These are phyloP conservation scores for Samia ricini DNA, from an alignment of 1,140 invertebrate genomes.

Conservation along the genomic window DNA sequence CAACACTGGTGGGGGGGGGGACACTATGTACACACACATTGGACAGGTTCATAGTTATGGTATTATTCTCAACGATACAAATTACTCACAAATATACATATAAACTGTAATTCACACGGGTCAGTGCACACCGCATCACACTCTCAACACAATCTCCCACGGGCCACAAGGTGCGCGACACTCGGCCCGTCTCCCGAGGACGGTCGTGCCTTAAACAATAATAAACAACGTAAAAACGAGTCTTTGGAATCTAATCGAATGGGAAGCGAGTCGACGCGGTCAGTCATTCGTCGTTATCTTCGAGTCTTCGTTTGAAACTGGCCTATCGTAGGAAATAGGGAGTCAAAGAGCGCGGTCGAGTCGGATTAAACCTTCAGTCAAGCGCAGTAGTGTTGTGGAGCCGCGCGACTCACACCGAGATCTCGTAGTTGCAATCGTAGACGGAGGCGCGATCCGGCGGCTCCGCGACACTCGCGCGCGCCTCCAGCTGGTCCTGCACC, in stretches of 20 bases:
- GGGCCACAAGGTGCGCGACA: background rate
- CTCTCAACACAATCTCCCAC: background rate
- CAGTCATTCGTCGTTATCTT: background rate
- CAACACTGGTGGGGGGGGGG: constrained; percentile 63
- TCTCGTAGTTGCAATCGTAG: constrained; percentile 98
- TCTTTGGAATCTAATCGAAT: constrained; percentile 26
- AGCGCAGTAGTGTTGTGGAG: background rate
- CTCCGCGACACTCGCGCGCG: constrained; percentile 76
- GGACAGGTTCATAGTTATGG: constrained; percentile 6
- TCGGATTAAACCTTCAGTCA: background rate
- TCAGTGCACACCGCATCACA: background rate
- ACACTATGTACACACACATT: background rate
- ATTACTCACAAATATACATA: constrained; percentile 68
- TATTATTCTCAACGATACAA: constrained; percentile 26
- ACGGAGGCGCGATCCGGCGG: constrained; percentile 92
- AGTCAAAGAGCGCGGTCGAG: background rate
- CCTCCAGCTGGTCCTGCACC: constrained; percentile 91
- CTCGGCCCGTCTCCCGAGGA: background rate
- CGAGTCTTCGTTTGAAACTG: background rate
- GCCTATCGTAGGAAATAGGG: background rate
- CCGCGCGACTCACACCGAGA: constrained; percentile 84
- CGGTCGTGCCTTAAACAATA: background rate
- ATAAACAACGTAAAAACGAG: background rate
- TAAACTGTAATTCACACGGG: constrained; percentile 28
- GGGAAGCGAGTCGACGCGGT: constrained; percentile 5